Evolutionary conservation across 1,140 invertebrate species (phyloP), one percentile per base, ranked within the genome.

Genomic region (Tetragnatha versicolor): DNA sequence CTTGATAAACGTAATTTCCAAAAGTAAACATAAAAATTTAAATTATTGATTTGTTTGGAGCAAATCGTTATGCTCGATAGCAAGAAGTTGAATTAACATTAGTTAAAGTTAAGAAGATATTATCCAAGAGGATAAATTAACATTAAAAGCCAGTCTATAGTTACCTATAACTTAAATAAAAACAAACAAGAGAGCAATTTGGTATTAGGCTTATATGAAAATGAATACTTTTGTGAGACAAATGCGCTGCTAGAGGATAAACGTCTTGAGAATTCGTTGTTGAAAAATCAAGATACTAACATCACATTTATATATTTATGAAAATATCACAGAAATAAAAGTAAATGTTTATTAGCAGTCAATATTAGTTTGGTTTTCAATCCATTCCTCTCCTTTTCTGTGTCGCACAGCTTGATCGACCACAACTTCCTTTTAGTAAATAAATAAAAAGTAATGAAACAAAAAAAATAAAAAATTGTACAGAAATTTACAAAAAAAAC

Each of bases 301-400:
- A 58, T 58, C 29, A 58, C 55, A 58, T 31, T 33, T 5, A 33
- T n/a, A 33, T 58, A n/a, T 33, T 58, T 20, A 5, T 27, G 35
- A 58, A 58, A 58, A 33, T 58, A 58, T 58, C 29, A 58, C 55
- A 58, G 55, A 58, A 58, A 58, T 58, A 58, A 58, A 58, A 58
- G 29, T 27, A 58, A 58, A 58, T 35, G 35, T 33, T 58, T 58
- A 33, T 33, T 58, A 31, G 35, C 35, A 33, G 55, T 31, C 31
- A 58, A 58, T 33, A n/a, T 35, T n/a, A 58, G 55, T 17, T 58
- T 58, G n/a, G n/a, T n/a, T n/a, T 58, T 58, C 27, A 58, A 58
- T 58, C 55, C 55, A 58, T 58, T 35, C 35, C n/a, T n/a, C n/a
- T n/a, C n/a, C 10, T 58, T 58, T 58, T 58, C 55, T n/a, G 20